These are phyloP conservation scores for Leptogaster cylindrica DNA, from an alignment of 2,888 invertebrate species.

Conservation along the genomic window DNA sequence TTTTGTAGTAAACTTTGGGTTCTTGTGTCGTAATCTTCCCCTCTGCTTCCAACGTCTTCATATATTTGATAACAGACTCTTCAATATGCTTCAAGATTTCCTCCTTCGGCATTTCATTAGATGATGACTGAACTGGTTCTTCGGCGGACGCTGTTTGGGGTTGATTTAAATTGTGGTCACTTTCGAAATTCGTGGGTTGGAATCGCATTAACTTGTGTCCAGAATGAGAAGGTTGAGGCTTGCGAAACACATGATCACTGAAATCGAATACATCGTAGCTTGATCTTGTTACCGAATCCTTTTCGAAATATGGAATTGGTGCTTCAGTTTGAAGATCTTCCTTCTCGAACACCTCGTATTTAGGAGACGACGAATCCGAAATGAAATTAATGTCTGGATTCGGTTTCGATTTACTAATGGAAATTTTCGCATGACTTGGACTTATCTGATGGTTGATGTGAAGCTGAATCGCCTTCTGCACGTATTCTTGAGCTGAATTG, in stretches of 20 bases:
- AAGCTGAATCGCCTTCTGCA: slow-evolving; percentile 59
- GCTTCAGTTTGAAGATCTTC: slow-evolving; percentile 45
- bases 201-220: slow-evolving; percentile 14
- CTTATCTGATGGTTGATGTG: slow-evolving; percentile 43
- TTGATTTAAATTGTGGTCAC: not conserved
- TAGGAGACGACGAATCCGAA: slow-evolving; percentile 28
- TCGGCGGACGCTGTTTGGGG: not conserved
- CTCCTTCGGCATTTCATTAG: slow-evolving; percentile 58
- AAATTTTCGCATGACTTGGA: not conserved
- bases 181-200: slow-evolving; percentile 6
- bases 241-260: slow-evolving; percentile 6
- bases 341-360: slow-evolving; percentile 45
- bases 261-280: slow-evolving; percentile 50
- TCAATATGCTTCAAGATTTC: slow-evolving; percentile 61
- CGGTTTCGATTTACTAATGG: not conserved
- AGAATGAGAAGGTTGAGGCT: not conserved
- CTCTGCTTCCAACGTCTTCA: slow-evolving; percentile 59
- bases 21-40: slow-evolving; percentile 55
- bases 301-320: slow-evolving; percentile 47
- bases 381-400: slow-evolving; percentile 22
- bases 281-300: slow-evolving; percentile 31
- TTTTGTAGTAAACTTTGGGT: slow-evolving; percentile 54
- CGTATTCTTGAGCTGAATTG: slow-evolving; percentile 60
- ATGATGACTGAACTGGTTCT: slow-evolving; percentile 50
- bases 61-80: slow-evolving; percentile 60